Evolutionary conservation across 2,888 invertebrate genomes (phyloP), one percentile per base, ranked within the genome.

Genomic region (Omphaloscelis lunosa): DNA sequence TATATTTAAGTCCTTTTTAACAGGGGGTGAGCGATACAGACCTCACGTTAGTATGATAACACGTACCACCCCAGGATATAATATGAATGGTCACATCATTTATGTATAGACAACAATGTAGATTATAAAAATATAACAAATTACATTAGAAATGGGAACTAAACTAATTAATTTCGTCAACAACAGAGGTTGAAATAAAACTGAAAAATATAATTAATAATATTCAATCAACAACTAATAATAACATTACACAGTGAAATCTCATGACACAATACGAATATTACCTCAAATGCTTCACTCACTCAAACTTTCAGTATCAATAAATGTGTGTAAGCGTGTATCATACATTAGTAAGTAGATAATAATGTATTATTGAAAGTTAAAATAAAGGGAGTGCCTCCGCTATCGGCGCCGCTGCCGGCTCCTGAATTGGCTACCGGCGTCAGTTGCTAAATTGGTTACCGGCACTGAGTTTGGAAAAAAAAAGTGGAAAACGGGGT

Each of bases 281-380:
- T 67, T 69, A 61, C 61, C 39, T 77, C 48, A 77, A 83, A 72
- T 77, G 85, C 56, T 41, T 51, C 53, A 63, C 61, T 76, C 53
- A 72, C 23, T 72, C 8, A 77, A 75, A 86, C 77, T 82, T 75
- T 61, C 62, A 66, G 70, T 53, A 72, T 39, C 61, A 45, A 53
- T 77, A 53, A 79, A n/a, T n/a, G n/a, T n/a, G n/a, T n/a, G n/a
- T n/a, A n/a, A n/a, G n/a, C n/a, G n/a, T n/a, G n/a, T n/a, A n/a
- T n/a, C n/a, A n/a, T n/a, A n/a, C n/a, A n/a, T n/a, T n/a, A n/a
- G n/a, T n/a, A n/a, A n/a, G n/a, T n/a, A n/a, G n/a, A n/a, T n/a
- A n/a, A n/a, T n/a, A n/a, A n/a, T n/a, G n/a, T n/a, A n/a, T n/a
- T n/a, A n/a, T n/a, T n/a, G n/a, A n/a, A n/a, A n/a, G n/a, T n/a